Evolutionary conservation across 1,140 invertebrate genomes (phyloP).

Genomic region (Apis mellifera): Amel_HAv3.1 CM009938.2:8223001-8223500

Average conservation of each 20-base stretch:
- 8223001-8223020: neutral
- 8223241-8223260: conserved; percentile 6
- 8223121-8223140: neutral
- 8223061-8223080: neutral
- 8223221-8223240: neutral
- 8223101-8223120: neutral
- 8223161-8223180: neutral
- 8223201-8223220: neutral
- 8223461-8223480: conserved; percentile 88
- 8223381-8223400: conserved; percentile 85
- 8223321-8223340: conserved; percentile 85
- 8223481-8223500: conserved; percentile 85
- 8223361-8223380: conserved; percentile 84
- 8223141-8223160: neutral
- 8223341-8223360: conserved; percentile 83
- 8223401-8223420: conserved; percentile 84
- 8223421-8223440: conserved; percentile 77
- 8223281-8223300: conserved; percentile 80
- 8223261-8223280: neutral
- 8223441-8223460: conserved; percentile 82
- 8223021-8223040: neutral
- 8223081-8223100: neutral
- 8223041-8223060: neutral
- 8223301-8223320: conserved; percentile 86
- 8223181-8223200: neutral